These are phyloP conservation scores for Herminia tarsipennalis DNA, from an alignment of 2,888 invertebrate genomes.

Conservation along the genomic window DNA sequence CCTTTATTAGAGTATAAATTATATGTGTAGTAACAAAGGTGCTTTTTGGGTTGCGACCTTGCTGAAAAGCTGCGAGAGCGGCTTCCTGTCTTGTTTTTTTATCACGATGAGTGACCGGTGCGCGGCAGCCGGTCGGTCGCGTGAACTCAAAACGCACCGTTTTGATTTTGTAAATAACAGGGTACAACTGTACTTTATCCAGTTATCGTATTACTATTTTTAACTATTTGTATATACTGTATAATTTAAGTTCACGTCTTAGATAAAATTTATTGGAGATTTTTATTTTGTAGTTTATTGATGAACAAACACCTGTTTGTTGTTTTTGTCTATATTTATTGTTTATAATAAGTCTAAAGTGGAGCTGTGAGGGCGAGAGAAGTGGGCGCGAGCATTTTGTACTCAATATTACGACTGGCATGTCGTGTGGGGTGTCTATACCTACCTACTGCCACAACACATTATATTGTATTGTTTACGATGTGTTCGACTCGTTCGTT, in stretches of 20 bases:
- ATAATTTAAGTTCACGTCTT: constrained; percentile 54
- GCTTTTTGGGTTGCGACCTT: constrained; percentile 24
- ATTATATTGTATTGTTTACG: constrained; percentile 12
- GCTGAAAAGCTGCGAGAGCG: constrained; percentile 10
- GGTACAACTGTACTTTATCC: constrained; percentile 62
- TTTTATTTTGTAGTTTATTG: constrained; percentile 48
- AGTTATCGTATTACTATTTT: constrained; percentile 64
- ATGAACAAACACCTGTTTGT: constrained; percentile 41
- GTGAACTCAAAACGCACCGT: constrained; percentile 17
- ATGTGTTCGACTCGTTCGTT: constrained; percentile 12
- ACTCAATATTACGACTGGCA: constrained; percentile 19
- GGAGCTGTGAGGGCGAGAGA: constrained; percentile 26
- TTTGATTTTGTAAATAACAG: constrained; percentile 59
- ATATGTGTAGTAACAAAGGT: constrained; percentile 33
- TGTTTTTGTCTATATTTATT: constrained; percentile 46
- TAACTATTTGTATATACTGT: constrained; percentile 74
- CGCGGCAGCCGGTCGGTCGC: constrained; percentile 9
- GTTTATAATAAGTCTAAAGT: constrained; percentile 28
- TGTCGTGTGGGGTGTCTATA: constrained; percentile 20
- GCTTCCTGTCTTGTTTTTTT: constrained; percentile 8
- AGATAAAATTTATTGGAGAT: constrained; percentile 61
- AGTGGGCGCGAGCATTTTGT: constrained; percentile 25
- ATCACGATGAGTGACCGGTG: constrained; percentile 14
- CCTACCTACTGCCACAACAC: constrained; percentile 4
- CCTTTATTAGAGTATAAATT: constrained; percentile 34